Base-by-base conservation (phyloP, 2,113 vertebrate genomes). In the Forbesichthys agassizii region DNA sequence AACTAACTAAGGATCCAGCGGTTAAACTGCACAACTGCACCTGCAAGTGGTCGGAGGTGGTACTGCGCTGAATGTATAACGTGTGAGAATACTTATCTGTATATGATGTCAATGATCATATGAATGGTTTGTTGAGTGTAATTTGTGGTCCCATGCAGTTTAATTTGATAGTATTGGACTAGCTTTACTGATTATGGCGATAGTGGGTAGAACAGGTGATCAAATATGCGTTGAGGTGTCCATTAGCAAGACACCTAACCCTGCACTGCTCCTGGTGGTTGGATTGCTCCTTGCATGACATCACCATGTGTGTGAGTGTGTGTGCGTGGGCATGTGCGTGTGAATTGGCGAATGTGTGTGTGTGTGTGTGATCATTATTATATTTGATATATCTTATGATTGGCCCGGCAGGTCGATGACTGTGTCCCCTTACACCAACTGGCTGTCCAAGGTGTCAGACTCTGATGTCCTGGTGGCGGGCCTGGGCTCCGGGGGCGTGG, bases 401-500 rank as follows among this genome's bases (percentile, higher is more conserved):
- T 1, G 74, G 14, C 13, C 47, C 87, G 86, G 33, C 92, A 99
- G 98, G 94, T 60, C 92, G 66, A 68, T 69, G 79, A 0, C 86
- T 0, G 87, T 95, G 57, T 96, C 97, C 0, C 97, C 96, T 0
- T 98, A 98, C 64, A 96, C 96, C 42, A 90, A 88, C 0, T 99
- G 98, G 98, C 54, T 98, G 0, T 95, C 96, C 0, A 93, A 93
- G 69, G 93, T 99, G 75, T 96, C 97, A 0, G 94, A 98, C 16
- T 92, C 94, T 0, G 95, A 98, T 14, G 93, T 94, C 1, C 79
- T 99, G 1, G 62, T 96, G 4, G 93, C 96, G 0, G 76, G 94
- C 0, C 84, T 97, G 33, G 93, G 93, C 51, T 91, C 88, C 9
- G 92, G 82, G 0, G 93, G 95, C 0, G 89, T 98, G 57, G 94